Base-by-base conservation (phyloP, 2,797 vertebrate species). In the Lithobates pipiens region DNA sequence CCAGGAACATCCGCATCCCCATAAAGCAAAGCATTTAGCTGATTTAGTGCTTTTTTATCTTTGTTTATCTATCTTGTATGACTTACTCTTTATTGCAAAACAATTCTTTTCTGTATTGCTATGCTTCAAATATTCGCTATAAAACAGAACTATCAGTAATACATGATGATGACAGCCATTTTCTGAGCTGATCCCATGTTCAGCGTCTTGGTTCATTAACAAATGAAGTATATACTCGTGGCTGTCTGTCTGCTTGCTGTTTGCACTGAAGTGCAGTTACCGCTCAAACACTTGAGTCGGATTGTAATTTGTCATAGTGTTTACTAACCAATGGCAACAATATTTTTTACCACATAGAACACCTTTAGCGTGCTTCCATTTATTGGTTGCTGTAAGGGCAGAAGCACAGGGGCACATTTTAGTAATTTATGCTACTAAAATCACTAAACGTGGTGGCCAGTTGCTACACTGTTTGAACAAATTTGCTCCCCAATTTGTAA, bases 21-120 rank as follows among this genome's bases (percentile, higher is more conserved):
- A 83, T 83, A 82, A 86, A 87, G 42, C 85, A 83, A 87, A 86
- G 25, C 67, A n/a, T 73, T 82, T 82, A 65, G 85, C 32, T 71
- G 69, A 54, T 75, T 80, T 80, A 57, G 61, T 74, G 63, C 65
- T 44, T 42, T 29, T 61, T 61, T 44, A 76, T 71, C 25, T 54
- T 65, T 46, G 71, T 76, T 13, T 76, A 3, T 75, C 69, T 44
- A 23, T 72, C 7, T 68, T 74, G 27, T 74, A 18, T 42, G 39
- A 34, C n/a, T 74, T 83, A 21, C 69, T 18, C 16, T 70, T 69
- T 4, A 18, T 32, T 84, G 61, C 32, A n/a, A 27, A 76, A 34
- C 69, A 36, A n/a, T 23, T 36, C 13, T 54, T 69, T 50, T 76
- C 34, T 36, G 3, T 61, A 61, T 29, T 1, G 50, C 29, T 23